Base-by-base conservation (phyloP, 2,888 invertebrate species). In the Agelastica alni region DNA sequence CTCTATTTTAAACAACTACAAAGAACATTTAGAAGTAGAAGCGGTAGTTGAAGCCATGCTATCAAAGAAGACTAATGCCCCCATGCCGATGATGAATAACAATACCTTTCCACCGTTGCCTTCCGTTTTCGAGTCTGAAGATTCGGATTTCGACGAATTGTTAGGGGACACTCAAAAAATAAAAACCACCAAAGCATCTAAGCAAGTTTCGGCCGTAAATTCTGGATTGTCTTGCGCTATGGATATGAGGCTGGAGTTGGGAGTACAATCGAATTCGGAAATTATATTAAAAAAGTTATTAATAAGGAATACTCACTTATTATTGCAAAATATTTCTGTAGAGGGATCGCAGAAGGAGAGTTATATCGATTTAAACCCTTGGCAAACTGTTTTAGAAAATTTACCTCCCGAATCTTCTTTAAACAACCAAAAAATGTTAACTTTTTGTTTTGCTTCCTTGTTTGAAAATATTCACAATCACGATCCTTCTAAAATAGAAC, bases 131-230 rank as follows among this genome's bases (percentile, higher is more conserved):
- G 91, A 91, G 70, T 89, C 89, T 0, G 91, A 91, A 58, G 91
- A 91, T 68, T 89, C 89, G 0, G 91, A 91, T 65, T 80, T 88
- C 1, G 91, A 91, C 68, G 91, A 90, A 63, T 85, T 89, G 56
- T 76, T 89, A 0, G 89, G 88, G 60, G 86, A 86, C 63, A 82
- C 85, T 6, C 85, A 71, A 28, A 86, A 68, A 78, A 56, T 65
- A 2, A 52, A 83, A 36, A 81, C 82, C 2, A 80, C 80, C 60
- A 67, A 63, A 56, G 22, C 28, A 18, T 41, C 32, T 22, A 64
- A 70, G 61, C 51, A 62, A 45, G 41, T 57, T 61, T 7, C 56
- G 56, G 10, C 67, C 17, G 45, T 51, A 6, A 59, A 56, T 44
- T 67, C 67, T 4, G 70, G 60, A 60, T 81, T 84, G 60, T 87